phyloP scores from a whole-genome alignment of 2,888 invertebrate genomes.

The Heliconius charithonia region DNA sequence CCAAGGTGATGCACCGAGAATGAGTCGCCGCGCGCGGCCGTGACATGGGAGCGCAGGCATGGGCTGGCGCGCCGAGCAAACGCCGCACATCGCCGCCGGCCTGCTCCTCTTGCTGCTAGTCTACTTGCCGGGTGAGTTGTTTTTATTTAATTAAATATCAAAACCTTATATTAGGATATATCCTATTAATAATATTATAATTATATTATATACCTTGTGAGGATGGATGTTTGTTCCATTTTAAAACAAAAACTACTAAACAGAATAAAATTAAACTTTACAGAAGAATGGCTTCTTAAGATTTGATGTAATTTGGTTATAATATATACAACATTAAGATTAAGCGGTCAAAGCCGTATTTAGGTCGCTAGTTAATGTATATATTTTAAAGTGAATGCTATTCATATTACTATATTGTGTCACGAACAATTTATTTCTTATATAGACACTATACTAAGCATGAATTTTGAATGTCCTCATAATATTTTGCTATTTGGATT shows the following conservation, averaged over 20 bases:
- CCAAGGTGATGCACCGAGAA: conserved; percentile 86
- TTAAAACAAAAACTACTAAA: no score
- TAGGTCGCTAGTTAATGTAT: not conserved
- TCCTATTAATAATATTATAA: no score
- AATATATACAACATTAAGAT: no score
- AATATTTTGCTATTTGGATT: not conserved
- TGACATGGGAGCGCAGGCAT: conserved; percentile 95
- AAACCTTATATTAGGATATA: no score
- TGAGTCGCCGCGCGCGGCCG: conserved; percentile 89
- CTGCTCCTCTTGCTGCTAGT: conserved; percentile 82
- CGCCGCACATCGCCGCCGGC: conserved; percentile 86
- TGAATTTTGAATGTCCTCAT: not conserved
- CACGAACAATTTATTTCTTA: not conserved
- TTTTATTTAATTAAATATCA: not conserved
- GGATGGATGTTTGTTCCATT: no score
- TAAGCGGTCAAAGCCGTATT: no score
- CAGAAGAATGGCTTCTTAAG: no score
- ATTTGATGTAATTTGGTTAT: no score
- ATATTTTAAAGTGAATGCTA: not conserved
- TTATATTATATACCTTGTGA: no score
- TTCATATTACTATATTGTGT: not conserved
- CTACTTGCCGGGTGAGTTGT: conserved; percentile 73
- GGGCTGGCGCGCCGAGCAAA: conserved; percentile 94
- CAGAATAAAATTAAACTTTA: no score
- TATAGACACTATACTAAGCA: not conserved